These are phyloP conservation scores for Magallana angulata DNA, from an alignment of 1,140 invertebrate species.

Conservation along the genomic window DNA sequence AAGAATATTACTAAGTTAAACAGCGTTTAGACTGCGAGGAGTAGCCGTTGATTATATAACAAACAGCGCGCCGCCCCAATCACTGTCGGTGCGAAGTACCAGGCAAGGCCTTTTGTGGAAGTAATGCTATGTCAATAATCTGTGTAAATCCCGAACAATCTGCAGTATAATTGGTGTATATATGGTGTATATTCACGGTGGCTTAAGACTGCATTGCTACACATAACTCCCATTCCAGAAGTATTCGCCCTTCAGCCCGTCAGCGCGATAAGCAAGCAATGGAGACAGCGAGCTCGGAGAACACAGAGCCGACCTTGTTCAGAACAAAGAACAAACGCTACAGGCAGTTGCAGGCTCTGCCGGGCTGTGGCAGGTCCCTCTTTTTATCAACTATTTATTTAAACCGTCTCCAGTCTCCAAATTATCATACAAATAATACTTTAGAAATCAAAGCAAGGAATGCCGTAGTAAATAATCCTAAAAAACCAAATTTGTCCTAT, in stretches of 20 bases:
- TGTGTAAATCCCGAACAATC: not conserved
- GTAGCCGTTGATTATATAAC: not conserved
- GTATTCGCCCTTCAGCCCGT: not conserved
- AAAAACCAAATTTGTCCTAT: too few relatives aligned
- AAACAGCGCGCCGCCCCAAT: not conserved
- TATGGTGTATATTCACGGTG: not conserved
- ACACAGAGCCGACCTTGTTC: not conserved
- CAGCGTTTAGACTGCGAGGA: not conserved
- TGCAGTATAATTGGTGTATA: not conserved
- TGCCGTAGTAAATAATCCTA: too few relatives aligned
- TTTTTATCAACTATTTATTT: not conserved
- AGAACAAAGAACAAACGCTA: slow-evolving; percentile 1
- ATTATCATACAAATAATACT: too few relatives aligned
- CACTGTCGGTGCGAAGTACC: not conserved
- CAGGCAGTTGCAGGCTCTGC: not conserved
- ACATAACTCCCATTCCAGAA: not conserved
- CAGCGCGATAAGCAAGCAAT: not conserved
- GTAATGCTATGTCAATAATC: not conserved
- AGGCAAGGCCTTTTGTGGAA: not conserved
- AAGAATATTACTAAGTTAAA: too few relatives aligned
- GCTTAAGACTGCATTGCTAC: not conserved
- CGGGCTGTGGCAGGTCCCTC: not conserved
- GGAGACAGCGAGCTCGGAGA: not conserved
- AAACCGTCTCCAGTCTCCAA: not conserved
- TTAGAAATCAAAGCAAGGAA: too few relatives aligned